Evolutionary conservation across 2,797 vertebrate genomes (phyloP).

Genomic region (Phrynocephalus forsythii): DNA sequence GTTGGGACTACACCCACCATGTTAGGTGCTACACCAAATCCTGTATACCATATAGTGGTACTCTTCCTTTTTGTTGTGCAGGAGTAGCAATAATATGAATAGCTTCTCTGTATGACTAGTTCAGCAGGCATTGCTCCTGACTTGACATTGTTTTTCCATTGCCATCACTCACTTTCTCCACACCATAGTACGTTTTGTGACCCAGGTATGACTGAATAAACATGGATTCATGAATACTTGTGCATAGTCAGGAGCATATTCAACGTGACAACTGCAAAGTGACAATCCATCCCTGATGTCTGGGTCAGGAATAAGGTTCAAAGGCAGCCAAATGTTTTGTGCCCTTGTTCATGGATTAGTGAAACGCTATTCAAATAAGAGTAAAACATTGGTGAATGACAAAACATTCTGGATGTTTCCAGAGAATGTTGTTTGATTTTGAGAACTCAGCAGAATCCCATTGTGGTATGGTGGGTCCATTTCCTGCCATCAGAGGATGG

Average conservation of each 20-base stretch:
- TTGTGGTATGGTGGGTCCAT: neutral
- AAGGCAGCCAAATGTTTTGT: neutral
- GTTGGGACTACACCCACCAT: neutral
- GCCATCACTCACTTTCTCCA: neutral
- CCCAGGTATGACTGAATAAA: neutral
- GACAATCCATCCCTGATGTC: neutral
- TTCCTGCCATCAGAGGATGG: no score
- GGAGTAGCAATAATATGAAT: no score
- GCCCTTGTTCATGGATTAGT: neutral
- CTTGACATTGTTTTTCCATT: neutral
- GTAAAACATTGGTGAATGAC: no score
- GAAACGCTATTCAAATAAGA: neutral
- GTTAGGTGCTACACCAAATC: neutral
- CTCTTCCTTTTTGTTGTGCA: neutral
- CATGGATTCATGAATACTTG: neutral
- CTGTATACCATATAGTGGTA: neutral
- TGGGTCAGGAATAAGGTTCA: neutral
- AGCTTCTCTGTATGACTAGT: neutral
- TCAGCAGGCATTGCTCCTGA: neutral
- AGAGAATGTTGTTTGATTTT: neutral
- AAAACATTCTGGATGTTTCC: neutral
- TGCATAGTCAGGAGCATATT: neutral
- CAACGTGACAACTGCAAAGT: no score
- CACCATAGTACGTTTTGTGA: neutral
- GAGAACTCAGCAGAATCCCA: neutral